phyloP scores from a whole-genome alignment of 2,113 vertebrate species.

The Clinocottus analis region DNA sequence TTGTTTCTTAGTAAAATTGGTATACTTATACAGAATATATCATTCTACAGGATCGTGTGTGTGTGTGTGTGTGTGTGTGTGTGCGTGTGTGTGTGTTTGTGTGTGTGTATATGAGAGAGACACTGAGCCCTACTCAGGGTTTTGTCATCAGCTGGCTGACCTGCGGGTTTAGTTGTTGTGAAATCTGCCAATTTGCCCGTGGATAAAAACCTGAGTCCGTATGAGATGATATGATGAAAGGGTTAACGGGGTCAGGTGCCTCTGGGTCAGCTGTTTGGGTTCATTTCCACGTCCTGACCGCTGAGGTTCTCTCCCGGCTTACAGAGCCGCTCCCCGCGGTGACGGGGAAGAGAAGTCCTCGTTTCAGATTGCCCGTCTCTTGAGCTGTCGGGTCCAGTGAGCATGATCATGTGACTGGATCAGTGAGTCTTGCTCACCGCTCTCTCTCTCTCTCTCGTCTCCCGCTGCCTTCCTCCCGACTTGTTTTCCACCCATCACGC shows the following conservation, averaged over 20 bases:
- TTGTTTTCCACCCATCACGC: not conserved
- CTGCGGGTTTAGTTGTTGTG: constrained; percentile 48
- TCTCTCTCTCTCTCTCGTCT: constrained; percentile 19
- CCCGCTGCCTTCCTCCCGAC: not conserved
- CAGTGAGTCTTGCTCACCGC: constrained; percentile 55
- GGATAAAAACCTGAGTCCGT: constrained; percentile 38
- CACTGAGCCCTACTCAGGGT: constrained; percentile 26
- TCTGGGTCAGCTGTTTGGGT: not conserved
- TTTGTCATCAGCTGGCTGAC: constrained; percentile 63
- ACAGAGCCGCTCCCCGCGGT: constrained; percentile 19
- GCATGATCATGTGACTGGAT: constrained; percentile 47
- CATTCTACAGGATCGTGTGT: constrained; percentile 17
- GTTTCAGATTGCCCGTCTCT: constrained; percentile 26
- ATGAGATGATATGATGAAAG: constrained; percentile 27
- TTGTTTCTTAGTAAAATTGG: not conserved
- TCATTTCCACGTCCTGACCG: not conserved
- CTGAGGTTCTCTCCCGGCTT: constrained; percentile 32
- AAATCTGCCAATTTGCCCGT: constrained; percentile 45
- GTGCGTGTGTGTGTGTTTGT: not conserved
- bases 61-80: constrained; percentile 5
- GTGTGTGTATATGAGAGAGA: not conserved
- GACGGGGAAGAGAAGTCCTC: constrained; percentile 18
- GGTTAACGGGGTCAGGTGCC: constrained; percentile 7
- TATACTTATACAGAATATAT: constrained; percentile 13
- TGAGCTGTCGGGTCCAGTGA: constrained; percentile 56